Evolutionary conservation across 2,797 vertebrate species (phyloP), one percentile per base, ranked within the genome.

Genomic region (Zalophus californianus): DNA sequence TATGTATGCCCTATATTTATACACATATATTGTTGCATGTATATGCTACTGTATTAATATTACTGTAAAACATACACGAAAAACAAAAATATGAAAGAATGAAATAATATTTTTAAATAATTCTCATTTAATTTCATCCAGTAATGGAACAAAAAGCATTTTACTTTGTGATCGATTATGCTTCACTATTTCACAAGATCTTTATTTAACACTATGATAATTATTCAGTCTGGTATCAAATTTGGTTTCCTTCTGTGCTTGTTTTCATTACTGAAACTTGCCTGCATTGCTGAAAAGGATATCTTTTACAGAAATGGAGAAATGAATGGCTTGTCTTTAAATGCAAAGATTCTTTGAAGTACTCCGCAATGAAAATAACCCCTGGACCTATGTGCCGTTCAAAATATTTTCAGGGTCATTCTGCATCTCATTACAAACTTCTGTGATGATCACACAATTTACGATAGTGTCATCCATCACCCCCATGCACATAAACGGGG

Each of bases 401-500:
- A 72, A 35, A 11, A 13, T 38, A 48, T 20, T 18, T 54, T 48
- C 64, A 48, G 60, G n/a, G 11, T 41, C 77, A 2, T 41, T 38
- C 85, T 10, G 32, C 18, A 73, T 11, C 32, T 66, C 68, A 27
- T 7, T 25, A 41, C 32, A 66, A 56, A 41, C 64, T 6, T 75
- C 62, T 58, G 56, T 52, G 18, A 32, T n/a, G n/a, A 44, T 41
- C 27, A 0, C 11, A 38, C 41, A 44, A 4, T 62, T 80, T 66
- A 64, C 12, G 15, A 29, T 4, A 20, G 29, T 21, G 23, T 10
- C 27, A 32, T 1, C 13, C 15, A 14, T 21, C 35, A 32, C 20
- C 29, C 58, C 27, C 0, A 1, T 48, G 66, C 58, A 11, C 0
- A 15, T 7, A n/a, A 23, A 25, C 48, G 2, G 1, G 1, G 9